These are phyloP conservation scores for Limenitis camilla DNA, from an alignment of 2,888 invertebrate genomes.

Conservation along the genomic window DNA sequence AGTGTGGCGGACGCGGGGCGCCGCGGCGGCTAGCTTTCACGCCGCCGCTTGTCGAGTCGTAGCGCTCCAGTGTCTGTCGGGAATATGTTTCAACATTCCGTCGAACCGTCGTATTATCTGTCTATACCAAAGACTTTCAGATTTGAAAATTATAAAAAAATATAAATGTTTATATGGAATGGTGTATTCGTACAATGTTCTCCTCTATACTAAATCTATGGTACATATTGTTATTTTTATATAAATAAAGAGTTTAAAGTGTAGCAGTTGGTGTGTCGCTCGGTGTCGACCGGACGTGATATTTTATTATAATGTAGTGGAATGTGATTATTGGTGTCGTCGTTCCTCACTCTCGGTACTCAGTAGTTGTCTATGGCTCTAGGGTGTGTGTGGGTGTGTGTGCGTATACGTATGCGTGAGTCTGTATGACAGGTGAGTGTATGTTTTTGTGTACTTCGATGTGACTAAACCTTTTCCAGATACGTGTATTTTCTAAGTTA, in stretches of 20 bases:
- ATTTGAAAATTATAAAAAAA: slow-evolving; percentile 19
- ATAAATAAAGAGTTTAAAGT: slow-evolving; percentile 12
- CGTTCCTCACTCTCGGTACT: slow-evolving; percentile 4
- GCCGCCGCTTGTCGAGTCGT: slow-evolving; percentile 1
- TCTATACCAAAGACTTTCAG: slow-evolving; percentile 28
- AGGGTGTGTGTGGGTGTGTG: background rate
- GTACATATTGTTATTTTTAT: slow-evolving; percentile 29
- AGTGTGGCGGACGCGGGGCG: background rate
- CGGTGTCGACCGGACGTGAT: slow-evolving; percentile 9
- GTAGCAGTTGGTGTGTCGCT: slow-evolving; percentile 3
- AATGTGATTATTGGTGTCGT: slow-evolving; percentile 5
- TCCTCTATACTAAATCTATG: slow-evolving; percentile 8
- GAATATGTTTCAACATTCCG: slow-evolving; percentile 24
- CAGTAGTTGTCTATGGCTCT: too few species aligned
- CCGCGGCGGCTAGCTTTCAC: slow-evolving; percentile 7
- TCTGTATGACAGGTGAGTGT: background rate
- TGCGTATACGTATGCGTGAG: too few species aligned
- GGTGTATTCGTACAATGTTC: slow-evolving; percentile 6
- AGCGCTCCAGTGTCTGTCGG: slow-evolving; percentile 14
- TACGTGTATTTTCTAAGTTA: background rate
- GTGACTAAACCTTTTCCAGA: slow-evolving; percentile 4
- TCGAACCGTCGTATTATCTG: slow-evolving; percentile 20
- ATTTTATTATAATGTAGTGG: slow-evolving; percentile 6
- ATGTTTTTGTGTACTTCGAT: background rate
- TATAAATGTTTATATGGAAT: slow-evolving; percentile 13